Base-by-base conservation (phyloP, 2,797 vertebrate genomes). In the Pelochelys cantorii region DNA sequence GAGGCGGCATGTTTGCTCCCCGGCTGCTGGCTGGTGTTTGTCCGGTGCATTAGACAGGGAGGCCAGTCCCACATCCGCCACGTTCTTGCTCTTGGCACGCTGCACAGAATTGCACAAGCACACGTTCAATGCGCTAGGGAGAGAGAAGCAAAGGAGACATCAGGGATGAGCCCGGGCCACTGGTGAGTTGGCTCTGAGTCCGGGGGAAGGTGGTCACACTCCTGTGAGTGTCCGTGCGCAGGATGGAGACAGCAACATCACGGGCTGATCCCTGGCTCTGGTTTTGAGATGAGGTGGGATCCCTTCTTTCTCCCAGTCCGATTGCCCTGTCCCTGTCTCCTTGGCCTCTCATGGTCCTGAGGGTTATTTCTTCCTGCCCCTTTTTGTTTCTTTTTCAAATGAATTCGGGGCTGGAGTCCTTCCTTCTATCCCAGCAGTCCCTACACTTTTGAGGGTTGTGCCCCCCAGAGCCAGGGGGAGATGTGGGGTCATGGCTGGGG, bases 41-140 rank as follows among this genome's bases (percentile, higher is more conserved):
- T 74, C 74, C 85, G 1, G 1, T 87, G 54, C 54, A 83, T 25
- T 68, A 81, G 74, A 29, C 0, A 0, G 13, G 81, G 80, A 84
- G 65, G 88, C 87, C 22, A 14, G 89, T 87, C 81, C 83, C 25
- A 2, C 65, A 78, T 85, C 75, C 4, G 0, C 79, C 62, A 65
- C 2, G 13, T 90, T 93, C 59, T 81, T 87, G 86, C 11, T 93
- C 52, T 90, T 95, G 88, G 92, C 17, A 14, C 56, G n/a, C 11
- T 83, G 83, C 54, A 59, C 59, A 52, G 74, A 42, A 83, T 94
- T 94, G 90, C 90, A 81, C 37, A 87, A n/a, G 31, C 53, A 79
- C 34, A 77, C 56, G 25, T 48, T 42, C 0, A 11, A 52, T 29
- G 60, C 11, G 18, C 11, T 4, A 9, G 55, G 31, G 74, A 88